phyloP scores from a whole-genome alignment of 2,888 invertebrate species.

The Anthrax anthrax region DNA sequence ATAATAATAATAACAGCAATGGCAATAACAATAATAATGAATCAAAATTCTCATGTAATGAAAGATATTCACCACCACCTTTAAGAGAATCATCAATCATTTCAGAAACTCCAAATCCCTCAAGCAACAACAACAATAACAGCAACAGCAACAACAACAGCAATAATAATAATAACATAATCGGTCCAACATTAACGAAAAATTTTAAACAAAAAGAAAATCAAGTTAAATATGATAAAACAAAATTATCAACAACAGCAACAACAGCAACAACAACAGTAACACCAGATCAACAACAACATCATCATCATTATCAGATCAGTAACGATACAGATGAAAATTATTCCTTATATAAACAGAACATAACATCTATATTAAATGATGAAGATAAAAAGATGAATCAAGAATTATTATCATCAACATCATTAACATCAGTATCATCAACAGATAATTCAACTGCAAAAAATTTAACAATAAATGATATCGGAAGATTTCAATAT shows the following conservation, averaged over 20 bases:
- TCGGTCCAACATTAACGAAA: too few relatives aligned
- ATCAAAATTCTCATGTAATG: not conserved
- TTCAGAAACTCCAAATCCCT: slow-evolving; percentile 11
- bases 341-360: too few relatives aligned
- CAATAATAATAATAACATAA: too few relatives aligned
- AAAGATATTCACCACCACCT: slow-evolving; percentile 9
- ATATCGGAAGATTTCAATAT: slow-evolving; percentile 16
- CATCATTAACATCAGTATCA: slow-evolving; percentile 1
- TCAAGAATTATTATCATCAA: not conserved
- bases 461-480: not conserved
- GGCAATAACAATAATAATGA: too few relatives aligned
- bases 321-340: too few relatives aligned
- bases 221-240: too few relatives aligned
- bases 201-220: too few relatives aligned
- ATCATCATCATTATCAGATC: too few relatives aligned
- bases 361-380: not conserved
- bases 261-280: not conserved
- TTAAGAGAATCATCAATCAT: slow-evolving; percentile 9
- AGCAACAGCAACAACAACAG: too few relatives aligned
- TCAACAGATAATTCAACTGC: not conserved
- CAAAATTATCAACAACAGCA: not conserved
- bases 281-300: too few relatives aligned
- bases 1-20: too few relatives aligned
- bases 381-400: not conserved
- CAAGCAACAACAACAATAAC: not conserved